A percentile compares a stretch with the other conserved stretches of the same genome.
These are phyloP conservation scores for Mus pahari DNA, from an alignment of 2,113 vertebrate species.

Conservation along the genomic window DNA sequence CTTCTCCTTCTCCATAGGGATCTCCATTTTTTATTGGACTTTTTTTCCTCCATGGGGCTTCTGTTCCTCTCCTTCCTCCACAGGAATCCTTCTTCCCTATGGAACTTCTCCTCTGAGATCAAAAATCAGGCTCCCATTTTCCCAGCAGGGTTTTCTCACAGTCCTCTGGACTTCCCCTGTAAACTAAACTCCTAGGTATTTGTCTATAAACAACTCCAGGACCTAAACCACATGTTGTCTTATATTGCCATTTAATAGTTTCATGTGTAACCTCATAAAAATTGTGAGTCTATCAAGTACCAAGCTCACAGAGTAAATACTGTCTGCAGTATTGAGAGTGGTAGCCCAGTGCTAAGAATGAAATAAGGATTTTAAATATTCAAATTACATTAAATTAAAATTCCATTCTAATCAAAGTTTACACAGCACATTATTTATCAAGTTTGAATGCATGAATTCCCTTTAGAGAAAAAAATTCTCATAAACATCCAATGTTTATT, in stretches of 20 bases:
- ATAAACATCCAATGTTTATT: constrained; percentile 56
- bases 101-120: neutral
- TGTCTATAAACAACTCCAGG: neutral
- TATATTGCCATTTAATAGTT: constrained; percentile 5
- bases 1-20: neutral
- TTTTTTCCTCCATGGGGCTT: neutral
- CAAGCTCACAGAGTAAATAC: neutral
- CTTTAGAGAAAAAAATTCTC: constrained; percentile 52
- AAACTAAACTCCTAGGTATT: neutral
- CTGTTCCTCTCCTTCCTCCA: neutral
- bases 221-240: neutral
- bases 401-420: constrained; percentile 36
- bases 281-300: neutral
- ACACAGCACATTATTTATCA: constrained; percentile 18
- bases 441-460: neutral
- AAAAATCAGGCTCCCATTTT: neutral
- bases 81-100: neutral
- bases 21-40: too few species aligned
- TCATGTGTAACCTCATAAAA: neutral
- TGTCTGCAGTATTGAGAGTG: neutral
- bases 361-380: constrained; percentile 36
- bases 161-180: neutral
- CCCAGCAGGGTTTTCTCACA: neutral
- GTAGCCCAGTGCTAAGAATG: neutral
- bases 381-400: constrained; percentile 47